Evolutionary conservation across 2,888 invertebrate genomes (phyloP).

Genomic region (Callosobruchus maculatus): DNA sequence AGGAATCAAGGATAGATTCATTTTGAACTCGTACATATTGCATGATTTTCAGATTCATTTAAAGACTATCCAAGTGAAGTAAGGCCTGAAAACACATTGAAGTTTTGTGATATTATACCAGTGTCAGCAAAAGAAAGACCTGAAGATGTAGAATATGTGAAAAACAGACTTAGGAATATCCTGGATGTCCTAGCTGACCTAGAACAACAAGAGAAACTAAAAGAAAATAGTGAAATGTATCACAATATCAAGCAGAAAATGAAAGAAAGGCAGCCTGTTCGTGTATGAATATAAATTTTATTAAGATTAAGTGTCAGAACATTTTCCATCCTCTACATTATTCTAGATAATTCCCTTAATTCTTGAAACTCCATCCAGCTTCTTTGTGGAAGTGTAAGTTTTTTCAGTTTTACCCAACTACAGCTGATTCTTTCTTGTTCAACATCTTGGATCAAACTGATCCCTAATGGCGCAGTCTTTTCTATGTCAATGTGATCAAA

Average conservation of each 20-base stretch:
- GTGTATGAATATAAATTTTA: background rate
- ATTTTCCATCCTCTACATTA: no score
- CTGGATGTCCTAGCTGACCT: constrained; percentile 63
- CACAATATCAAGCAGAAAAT: background rate
- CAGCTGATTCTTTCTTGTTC: constrained; percentile 55
- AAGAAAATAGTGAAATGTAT: background rate
- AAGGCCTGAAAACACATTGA: constrained; percentile 62
- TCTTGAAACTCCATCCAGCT: constrained; percentile 26
- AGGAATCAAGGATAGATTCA: no score
- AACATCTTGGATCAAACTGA: constrained; percentile 58
- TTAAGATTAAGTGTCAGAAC: background rate
- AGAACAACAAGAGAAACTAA: constrained; percentile 28
- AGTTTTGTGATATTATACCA: constrained; percentile 73
- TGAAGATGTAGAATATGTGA: constrained; percentile 58
- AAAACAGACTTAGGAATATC: constrained; percentile 58
- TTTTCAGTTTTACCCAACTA: constrained; percentile 48
- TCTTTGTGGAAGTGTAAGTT: constrained; percentile 34
- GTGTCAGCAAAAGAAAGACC: constrained; percentile 64
- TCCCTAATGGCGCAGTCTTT: constrained; percentile 62
- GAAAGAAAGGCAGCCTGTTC: background rate
- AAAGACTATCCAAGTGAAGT: constrained; percentile 61
- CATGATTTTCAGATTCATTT: constrained; percentile 38
- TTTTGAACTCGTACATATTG: no score
- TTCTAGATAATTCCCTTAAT: no score
- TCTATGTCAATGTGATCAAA: constrained; percentile 60